Evolutionary conservation across 2,113 vertebrate species (phyloP), one percentile per base, ranked within the genome.

Genomic region (Polypterus bichir): DNA sequence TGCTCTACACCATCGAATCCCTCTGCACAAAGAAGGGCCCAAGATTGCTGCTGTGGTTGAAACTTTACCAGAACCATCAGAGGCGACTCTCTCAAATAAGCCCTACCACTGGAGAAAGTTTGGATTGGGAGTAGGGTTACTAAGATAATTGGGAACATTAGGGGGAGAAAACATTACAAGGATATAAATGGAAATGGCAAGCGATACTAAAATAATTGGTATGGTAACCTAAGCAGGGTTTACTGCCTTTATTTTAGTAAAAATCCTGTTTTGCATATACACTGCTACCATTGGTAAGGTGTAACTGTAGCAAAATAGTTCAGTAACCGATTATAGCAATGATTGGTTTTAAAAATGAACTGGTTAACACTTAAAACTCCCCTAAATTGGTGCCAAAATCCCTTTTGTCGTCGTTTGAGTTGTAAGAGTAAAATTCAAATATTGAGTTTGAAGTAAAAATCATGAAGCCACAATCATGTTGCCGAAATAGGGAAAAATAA

Each of bases 11-110:
- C 56, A 60, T 8, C 59, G 48, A 48, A 62, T 47, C 46, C 1
- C 54, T 11, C 55, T 64, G 46, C 64, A 54, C 53, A 61, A 61
- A 52, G 47, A 48, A 1, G 62, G 63, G 57, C 70, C 70, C 51
- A 61, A 49, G 10, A 57, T 70, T 53, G 46, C 62, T 45, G 47
- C 59, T 8, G 4, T 47, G 27, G 52, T 4, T 65, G n/a, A 9
- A 9, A 55, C 44, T 46, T 44, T 44, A 48, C 60, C 7, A 46
- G 44, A 64, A 47, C 54, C 57, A 61, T 44, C 57, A 1, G 1
- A 47, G 11, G 27, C 48, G 3, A 53, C 7, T 51, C 10, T 45
- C 1, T 11, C 57, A n/a, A 51, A 60, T 7, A 52, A 9, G 44
- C 61, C 47, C 1, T 49, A 64, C 9, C 11, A 27, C 46, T 69